Base-by-base conservation (phyloP, 1,140 invertebrate genomes). In the Gryon sp. region DNA sequence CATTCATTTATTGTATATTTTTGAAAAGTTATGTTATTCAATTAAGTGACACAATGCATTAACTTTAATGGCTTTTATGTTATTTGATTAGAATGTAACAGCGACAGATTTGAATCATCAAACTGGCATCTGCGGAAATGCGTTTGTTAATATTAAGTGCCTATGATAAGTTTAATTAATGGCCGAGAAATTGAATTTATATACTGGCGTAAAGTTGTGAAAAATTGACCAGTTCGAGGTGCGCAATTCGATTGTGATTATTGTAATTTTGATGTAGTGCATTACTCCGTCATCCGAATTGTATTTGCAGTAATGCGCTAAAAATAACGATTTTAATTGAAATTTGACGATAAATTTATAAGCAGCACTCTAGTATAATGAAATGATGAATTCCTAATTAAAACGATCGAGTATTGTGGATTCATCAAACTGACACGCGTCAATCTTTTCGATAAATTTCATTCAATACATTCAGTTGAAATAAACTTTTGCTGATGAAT, bases 151-250 rank as follows among this genome's bases (percentile, higher is more conserved):
- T 36, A 22, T 22, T 28, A 8, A 18, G 26, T 28, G 20, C 5
- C 20, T 36, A 48, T 40, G 59, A 63, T 63, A 20, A 41, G 22
- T 50, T 16, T 50, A 63, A 63, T 50, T 63, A 41, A 63, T 41
- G 1, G 11, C 16, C n/a, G n/a, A 7, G 24, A 2, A 32, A 63
- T 63, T 40, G 8, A 63, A 63, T 50, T 50, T 20, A n/a, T n/a
- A n/a, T n/a, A 20, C 14, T 38, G 14, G 15, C 14, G 12, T 40
- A 63, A 63, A 40, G 34, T 63, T 1, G 11, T 12, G 5, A 30
- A 11, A 46, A 46, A 24, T 48, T 30, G 24, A 48, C 28, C n/a
- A 0, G 7, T 62, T 62, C 4, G 40, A 62, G 19, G 14, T 48
- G 7, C 24, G 26, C 12, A 46, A 40, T 26, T n/a, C 9, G n/a